These are phyloP conservation scores for Tetranychus cinnabarinus DNA, from an alignment of 1,140 invertebrate species.

Conservation along the genomic window DNA sequence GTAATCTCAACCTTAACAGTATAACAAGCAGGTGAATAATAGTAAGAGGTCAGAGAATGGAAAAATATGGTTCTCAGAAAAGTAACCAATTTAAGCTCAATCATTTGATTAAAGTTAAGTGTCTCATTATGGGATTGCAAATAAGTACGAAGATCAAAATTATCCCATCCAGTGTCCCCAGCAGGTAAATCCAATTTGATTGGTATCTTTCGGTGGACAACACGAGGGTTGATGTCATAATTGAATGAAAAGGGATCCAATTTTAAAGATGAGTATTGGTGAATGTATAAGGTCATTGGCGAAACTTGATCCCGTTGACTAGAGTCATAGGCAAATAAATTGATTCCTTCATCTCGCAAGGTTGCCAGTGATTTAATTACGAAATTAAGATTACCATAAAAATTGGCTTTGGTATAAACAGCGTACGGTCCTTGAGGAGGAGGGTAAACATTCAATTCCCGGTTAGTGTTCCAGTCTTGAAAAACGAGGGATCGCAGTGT, in stretches of 20 bases:
- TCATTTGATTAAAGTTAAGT: slow-evolving; percentile 48
- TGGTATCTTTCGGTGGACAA: slow-evolving; percentile 26
- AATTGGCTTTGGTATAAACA: slow-evolving; percentile 59
- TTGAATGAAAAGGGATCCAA: slow-evolving; percentile 73
- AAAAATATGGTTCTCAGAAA: slow-evolving; percentile 66
- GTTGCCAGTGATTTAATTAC: slow-evolving; percentile 54
- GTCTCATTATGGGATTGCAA: slow-evolving; percentile 31
- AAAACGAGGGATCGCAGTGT: slow-evolving; percentile 78
- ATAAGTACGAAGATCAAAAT: slow-evolving; percentile 33
- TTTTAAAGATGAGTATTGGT: slow-evolving; percentile 48
- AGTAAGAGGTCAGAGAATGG: slow-evolving; percentile 51
- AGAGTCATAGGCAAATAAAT: slow-evolving; percentile 53
- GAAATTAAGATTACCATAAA: slow-evolving; percentile 59
- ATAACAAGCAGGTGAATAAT: slow-evolving; percentile 59
- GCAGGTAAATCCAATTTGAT: slow-evolving; percentile 10
- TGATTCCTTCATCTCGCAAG: slow-evolving; percentile 47
- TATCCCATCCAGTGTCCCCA: slow-evolving; percentile 10
- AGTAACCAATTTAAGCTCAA: slow-evolving; percentile 40
- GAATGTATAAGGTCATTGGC: slow-evolving; percentile 43
- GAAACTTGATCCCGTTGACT: slow-evolving; percentile 28
- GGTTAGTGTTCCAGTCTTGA: slow-evolving; percentile 39
- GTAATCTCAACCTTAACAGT: slow-evolving; percentile 42
- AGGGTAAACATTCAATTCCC: slow-evolving; percentile 81
- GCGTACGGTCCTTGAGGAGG: slow-evolving; percentile 70
- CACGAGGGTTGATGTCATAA: slow-evolving; percentile 60